phyloP scores from a whole-genome alignment of 2,113 vertebrate species.

The Sarotherodon lohbergeri region DNA sequence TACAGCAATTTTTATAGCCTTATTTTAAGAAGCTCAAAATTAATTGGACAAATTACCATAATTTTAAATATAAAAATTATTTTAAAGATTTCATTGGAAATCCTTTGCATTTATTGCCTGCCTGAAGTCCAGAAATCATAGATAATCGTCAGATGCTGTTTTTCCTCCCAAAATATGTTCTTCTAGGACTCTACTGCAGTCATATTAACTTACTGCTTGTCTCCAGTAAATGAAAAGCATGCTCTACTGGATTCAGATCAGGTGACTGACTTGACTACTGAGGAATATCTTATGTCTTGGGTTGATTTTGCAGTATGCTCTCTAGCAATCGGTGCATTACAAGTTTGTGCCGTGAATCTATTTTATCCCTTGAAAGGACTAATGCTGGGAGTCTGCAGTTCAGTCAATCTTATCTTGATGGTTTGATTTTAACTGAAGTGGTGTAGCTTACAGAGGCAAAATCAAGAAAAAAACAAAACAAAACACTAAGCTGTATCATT shows the following conservation, averaged over 20 bases:
- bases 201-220: background rate
- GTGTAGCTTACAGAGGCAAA: background rate
- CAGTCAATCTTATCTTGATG: background rate
- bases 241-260: background rate
- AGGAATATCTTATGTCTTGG: background rate
- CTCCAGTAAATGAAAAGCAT: background rate
- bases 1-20: background rate
- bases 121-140: background rate
- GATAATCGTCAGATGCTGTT: background rate
- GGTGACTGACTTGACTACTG: background rate
- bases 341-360: background rate
- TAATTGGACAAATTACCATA: background rate
- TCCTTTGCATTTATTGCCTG: background rate
- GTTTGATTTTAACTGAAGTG: background rate
- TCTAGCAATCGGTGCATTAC: background rate
- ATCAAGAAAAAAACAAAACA: background rate
- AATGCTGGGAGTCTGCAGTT: background rate
- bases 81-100: background rate
- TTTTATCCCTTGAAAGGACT: accelerated
- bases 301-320: background rate
- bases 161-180: background rate
- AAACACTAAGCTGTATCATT: background rate
- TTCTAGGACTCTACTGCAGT: background rate
- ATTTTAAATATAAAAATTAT: background rate
- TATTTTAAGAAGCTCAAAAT: background rate